A percentile compares a stretch with the other conserved stretches of the same genome.
These are phyloP conservation scores for Celastrina argiolus DNA, from an alignment of 2,888 invertebrate species.

Conservation along the genomic window DNA sequence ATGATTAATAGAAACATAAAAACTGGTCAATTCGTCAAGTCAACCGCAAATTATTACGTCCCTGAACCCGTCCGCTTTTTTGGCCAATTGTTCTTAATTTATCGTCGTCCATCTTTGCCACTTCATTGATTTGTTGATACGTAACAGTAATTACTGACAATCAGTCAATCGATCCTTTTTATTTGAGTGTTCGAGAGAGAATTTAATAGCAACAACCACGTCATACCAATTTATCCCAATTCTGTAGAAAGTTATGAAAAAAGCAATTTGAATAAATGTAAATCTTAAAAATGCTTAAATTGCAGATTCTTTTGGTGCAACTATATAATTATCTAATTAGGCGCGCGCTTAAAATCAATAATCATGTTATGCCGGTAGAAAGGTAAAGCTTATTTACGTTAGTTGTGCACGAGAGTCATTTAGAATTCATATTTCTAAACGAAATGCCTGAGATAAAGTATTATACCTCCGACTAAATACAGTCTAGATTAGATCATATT, in stretches of 20 bases:
- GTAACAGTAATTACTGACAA: conserved; percentile 10
- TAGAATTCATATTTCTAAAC: neutral
- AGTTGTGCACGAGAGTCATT: neutral
- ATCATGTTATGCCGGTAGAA: neutral
- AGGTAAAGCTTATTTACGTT: neutral
- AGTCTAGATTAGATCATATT: neutral
- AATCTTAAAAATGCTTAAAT: too few relatives aligned
- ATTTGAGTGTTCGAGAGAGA: neutral
- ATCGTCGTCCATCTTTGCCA: conserved; percentile 2
- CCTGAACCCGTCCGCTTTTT: conserved; percentile 23
- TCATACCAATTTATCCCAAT: neutral
- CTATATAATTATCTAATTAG: too few relatives aligned
- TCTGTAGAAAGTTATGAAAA: neutral
- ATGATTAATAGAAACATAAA: conserved; percentile 13
- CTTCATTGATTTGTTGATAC: conserved; percentile 14
- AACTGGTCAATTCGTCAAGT: conserved; percentile 9
- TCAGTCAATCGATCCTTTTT: conserved; percentile 2
- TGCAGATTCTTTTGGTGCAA: too few relatives aligned
- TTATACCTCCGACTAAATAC: neutral
- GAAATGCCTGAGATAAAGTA: neutral
- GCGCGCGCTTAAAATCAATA: neutral
- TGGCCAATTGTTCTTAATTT: conserved; percentile 24
- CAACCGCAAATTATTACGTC: conserved; percentile 16
- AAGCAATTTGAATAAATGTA: too few relatives aligned
- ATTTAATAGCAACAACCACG: neutral